phyloP scores from a whole-genome alignment of 2,113 vertebrate species.

The Athene cunicularia region DNA sequence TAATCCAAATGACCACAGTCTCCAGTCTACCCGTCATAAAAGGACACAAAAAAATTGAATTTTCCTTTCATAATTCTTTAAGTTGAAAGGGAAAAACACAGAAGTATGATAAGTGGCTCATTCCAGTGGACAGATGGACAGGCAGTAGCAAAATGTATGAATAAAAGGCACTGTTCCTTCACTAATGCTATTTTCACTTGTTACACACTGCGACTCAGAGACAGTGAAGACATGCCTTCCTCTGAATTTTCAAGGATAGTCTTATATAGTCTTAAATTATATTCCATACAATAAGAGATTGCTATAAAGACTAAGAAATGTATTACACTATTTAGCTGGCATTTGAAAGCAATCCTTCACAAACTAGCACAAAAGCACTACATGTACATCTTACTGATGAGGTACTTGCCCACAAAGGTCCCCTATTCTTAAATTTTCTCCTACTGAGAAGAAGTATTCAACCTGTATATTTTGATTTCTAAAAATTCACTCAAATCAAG shows the following conservation, averaged over 20 bases:
- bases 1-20: conserved; percentile 83
- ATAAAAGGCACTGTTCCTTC: conserved; percentile 68
- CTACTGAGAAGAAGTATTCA: neutral
- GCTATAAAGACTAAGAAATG: neutral
- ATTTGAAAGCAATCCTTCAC: conserved; percentile 27
- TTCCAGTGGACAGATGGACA: conserved; percentile 79
- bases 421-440: conserved; percentile 32
- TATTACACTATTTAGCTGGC: neutral
- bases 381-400: neutral
- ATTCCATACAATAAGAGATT: neutral
- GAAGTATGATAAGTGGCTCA: conserved; percentile 75
- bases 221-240: neutral
- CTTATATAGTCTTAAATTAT: neutral
- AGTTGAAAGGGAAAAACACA: conserved; percentile 69
- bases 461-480: conserved; percentile 48
- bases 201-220: conserved; percentile 33
- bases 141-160: conserved; percentile 33
- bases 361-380: neutral
- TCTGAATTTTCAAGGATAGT: neutral
- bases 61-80: conserved; percentile 80
- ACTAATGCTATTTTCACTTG: conserved; percentile 67
- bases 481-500: conserved; percentile 18
- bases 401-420: neutral
- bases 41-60: conserved; percentile 72
- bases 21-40: conserved; percentile 75